Conservation (phyloP, 2,797 vertebrate genomes). For the Natrix natrix region DNA sequence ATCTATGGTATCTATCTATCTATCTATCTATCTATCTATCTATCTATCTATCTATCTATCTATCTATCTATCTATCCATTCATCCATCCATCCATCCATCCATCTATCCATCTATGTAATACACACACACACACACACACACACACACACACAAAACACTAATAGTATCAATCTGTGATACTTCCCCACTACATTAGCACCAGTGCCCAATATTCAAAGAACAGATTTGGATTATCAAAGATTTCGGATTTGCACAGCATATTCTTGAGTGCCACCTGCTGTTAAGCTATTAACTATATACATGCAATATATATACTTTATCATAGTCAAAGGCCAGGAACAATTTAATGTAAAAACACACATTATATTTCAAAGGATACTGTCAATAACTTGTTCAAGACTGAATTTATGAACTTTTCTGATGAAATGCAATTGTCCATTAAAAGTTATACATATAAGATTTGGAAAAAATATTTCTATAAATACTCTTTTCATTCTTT, state of each 20-base stretch:
- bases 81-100: too few relatives aligned
- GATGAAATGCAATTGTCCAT: neutral
- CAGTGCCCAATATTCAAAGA: neutral
- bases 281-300: constrained; percentile 8
- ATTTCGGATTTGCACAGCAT: neutral
- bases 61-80: too few relatives aligned
- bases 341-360: neutral
- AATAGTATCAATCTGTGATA: neutral
- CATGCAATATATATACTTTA: neutral
- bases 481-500: neutral
- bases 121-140: too few relatives aligned
- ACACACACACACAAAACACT: too few relatives aligned
- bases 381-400: neutral
- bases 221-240: neutral
- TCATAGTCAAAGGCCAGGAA: neutral
- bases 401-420: neutral
- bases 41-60: too few relatives aligned
- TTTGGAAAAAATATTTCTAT: neutral
- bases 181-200: neutral
- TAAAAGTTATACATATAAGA: neutral
- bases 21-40: too few relatives aligned
- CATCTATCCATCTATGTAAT: too few relatives aligned
- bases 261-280: constrained; percentile 23
- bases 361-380: neutral
- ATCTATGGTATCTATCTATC: too few relatives aligned